These are phyloP conservation scores for Pseudorasbora parva DNA, from an alignment of 2,113 vertebrate genomes.

Conservation along the genomic window DNA sequence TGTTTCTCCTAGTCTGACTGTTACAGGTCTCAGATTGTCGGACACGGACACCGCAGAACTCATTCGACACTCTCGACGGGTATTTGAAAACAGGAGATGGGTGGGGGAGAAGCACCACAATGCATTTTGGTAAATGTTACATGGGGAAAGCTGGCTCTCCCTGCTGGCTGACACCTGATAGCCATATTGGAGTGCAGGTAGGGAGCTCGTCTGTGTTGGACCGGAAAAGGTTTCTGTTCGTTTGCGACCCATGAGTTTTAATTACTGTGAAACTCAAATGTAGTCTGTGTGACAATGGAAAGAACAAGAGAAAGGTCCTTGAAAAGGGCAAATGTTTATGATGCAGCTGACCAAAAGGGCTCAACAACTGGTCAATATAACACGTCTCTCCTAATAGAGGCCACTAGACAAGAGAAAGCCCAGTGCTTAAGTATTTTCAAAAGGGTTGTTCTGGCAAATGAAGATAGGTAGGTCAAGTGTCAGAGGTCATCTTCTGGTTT, in stretches of 20 bases:
- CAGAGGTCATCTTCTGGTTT: constrained; percentile 9
- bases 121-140: constrained; percentile 27
- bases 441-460: not conserved
- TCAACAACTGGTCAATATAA: constrained; percentile 12
- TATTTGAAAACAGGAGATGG: constrained; percentile 22
- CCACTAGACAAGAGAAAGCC: constrained; percentile 22
- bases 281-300: not conserved
- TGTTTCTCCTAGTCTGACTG: constrained; percentile 21
- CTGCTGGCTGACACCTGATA: constrained; percentile 32
- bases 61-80: constrained; percentile 3
- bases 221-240: constrained; percentile 21
- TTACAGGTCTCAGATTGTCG: constrained; percentile 25
- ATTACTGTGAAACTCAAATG: constrained; percentile 38
- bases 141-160: constrained; percentile 13
- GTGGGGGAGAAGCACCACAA: constrained; percentile 12
- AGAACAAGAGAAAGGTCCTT: not conserved
- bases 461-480: constrained; percentile 24
- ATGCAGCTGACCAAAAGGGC: not conserved
- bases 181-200: constrained; percentile 38
- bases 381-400: not conserved
- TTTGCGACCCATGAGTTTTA: constrained; percentile 25
- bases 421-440: not conserved
- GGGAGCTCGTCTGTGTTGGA: constrained; percentile 14
- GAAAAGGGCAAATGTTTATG: constrained; percentile 40
- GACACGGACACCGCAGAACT: constrained; percentile 2